These are phyloP conservation scores for Gambelia wislizenii DNA, from an alignment of 2,797 vertebrate species.

Conservation along the genomic window DNA sequence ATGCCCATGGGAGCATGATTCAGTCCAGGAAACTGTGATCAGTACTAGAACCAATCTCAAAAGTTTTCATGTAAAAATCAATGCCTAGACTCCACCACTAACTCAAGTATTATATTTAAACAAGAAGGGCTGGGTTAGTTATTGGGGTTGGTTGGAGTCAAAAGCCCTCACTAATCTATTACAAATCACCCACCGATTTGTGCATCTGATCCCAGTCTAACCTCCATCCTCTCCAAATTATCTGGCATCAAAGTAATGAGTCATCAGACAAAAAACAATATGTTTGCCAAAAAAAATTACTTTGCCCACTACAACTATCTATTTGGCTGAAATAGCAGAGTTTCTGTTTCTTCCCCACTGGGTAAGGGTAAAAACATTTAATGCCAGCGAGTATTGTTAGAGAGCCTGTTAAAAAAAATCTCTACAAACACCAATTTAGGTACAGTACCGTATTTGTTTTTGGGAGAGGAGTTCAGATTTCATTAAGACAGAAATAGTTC, in stretches of 20 bases:
- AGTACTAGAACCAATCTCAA: not conserved
- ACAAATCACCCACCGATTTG: no score
- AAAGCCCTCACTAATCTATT: no score
- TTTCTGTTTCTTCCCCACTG: not conserved
- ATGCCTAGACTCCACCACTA: not conserved
- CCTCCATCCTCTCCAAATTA: no score
- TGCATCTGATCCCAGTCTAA: no score
- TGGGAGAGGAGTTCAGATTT: not conserved
- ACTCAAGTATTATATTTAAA: no score
- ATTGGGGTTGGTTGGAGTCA: no score
- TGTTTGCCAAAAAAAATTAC: not conserved
- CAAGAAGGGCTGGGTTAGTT: no score
- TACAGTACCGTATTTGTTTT: not conserved
- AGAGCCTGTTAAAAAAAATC: not conserved
- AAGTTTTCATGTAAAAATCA: not conserved
- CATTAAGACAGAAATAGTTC: not conserved
- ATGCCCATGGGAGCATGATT: not conserved
- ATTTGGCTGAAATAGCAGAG: not conserved
- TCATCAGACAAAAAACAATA: not conserved
- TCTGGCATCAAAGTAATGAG: not conserved
- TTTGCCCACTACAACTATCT: not conserved
- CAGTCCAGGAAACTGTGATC: not conserved
- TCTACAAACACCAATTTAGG: not conserved
- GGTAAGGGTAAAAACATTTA: not conserved
- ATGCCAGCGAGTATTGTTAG: not conserved